Base-by-base conservation (phyloP, 2,888 invertebrate species). In the Lucinisca nassula region DNA sequence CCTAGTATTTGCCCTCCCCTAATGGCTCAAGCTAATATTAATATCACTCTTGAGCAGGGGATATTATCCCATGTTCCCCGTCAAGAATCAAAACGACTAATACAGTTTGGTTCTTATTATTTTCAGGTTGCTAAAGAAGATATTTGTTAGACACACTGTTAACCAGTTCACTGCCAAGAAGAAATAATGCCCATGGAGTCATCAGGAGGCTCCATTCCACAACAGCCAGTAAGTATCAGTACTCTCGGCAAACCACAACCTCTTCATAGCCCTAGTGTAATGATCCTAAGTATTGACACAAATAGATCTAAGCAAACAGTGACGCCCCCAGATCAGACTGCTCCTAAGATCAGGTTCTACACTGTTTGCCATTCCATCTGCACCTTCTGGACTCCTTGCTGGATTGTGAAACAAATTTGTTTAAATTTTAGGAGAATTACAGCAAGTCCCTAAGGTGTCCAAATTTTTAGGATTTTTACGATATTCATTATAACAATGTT, bases 171-270 rank as follows among this genome's bases (percentile, higher is more conserved):
- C n/a, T 4, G 17, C 14, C 17, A 30, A 67, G 67, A 67, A 35
- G 32, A 27, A 35, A 67, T 6, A 35, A 67, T 67, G 67, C 67
- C 67, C 67, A 67, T 67, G 67, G 67, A 58, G 58, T 40, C 55
- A 17, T 55, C n/a, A n/a, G 55, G 55, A 55, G 55, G 55, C 55
- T 55, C 55, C 55, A 14, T 55, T 55, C 55, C 8, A 55, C 55
- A 55, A 55, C 55, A 55, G 55, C 12, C 4, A n/a, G 10, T 8
- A 17, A 17, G 12, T 17, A 4, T 17, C n/a, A 17, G n/a, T 17
- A 21, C 21, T 4, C 55, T 55, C 12, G 4, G 12, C 55, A 14
- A 55, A 55, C 17, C n/a, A 21, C 4, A 21, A 14, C 10, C 55
- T n/a, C 21, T 8, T 55, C 55, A 4, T 8, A n/a, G 55, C 21